Conservation (phyloP, 2,797 vertebrate species). For the Hydrophis major region DNA sequence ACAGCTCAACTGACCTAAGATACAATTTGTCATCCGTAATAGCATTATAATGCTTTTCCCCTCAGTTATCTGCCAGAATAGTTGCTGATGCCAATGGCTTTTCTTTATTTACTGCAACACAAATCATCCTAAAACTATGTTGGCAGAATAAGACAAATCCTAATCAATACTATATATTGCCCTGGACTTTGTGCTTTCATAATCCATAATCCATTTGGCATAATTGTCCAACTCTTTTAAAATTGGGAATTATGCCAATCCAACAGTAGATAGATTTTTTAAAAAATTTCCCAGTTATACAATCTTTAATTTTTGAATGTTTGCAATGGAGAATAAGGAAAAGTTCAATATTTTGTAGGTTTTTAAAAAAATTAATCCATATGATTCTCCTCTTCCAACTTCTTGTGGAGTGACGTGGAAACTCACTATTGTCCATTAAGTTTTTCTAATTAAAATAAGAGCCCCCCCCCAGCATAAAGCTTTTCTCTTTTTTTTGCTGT, state of each 20-base stretch:
- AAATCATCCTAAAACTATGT: constrained; percentile 33
- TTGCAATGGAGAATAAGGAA: constrained; percentile 12
- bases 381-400: not conserved
- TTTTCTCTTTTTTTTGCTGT: not conserved
- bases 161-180: constrained; percentile 6
- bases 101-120: constrained; percentile 36
- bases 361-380: constrained; percentile 21
- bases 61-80: constrained; percentile 20
- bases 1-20: not conserved
- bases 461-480: not conserved
- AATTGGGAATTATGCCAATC: not conserved
- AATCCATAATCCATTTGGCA: not conserved
- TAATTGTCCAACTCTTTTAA: not conserved
- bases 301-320: not conserved
- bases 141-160: constrained; percentile 7
- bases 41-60: not conserved
- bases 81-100: constrained; percentile 14
- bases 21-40: not conserved
- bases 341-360: not conserved
- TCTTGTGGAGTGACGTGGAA: not conserved
- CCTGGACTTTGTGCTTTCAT: not conserved
- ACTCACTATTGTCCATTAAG: not conserved
- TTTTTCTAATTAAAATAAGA: constrained; percentile 3
- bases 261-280: not conserved
- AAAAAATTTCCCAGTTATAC: not conserved